Base-by-base conservation (phyloP, 2,113 vertebrate genomes). In the Xenopus borealis region DNA sequence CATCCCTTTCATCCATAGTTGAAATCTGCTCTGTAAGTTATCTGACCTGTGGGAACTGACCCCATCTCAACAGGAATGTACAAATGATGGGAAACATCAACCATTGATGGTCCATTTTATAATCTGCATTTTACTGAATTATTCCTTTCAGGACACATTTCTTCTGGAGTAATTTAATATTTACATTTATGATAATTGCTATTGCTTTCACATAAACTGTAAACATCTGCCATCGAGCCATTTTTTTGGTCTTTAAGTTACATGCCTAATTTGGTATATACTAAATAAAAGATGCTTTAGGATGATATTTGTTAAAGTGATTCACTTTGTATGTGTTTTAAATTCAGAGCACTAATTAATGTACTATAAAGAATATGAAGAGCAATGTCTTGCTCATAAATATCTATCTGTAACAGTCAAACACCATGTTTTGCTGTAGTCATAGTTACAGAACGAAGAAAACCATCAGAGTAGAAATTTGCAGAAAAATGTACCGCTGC, bases 381-480 rank as follows among this genome's bases (percentile, higher is more conserved):
- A 16, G 14, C 33, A 50, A 50, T 50, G 14, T 12, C 47, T 62
- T 68, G 45, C 61, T 46, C 23, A 33, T 40, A 17, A 62, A 17
- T 40, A 44, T 62, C 46, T 46, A 69, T 75, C 57, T 16, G 33
- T 62, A 20, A 12, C 16, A 19, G 23, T 57, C 61, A 59, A 18
- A n/a, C 50, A 46, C 19, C 6, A 10, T 46, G 11, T 46, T 20
- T 45, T 45, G 58, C 69, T 50, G 73, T 75, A 62, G 66, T 57
- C 61, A 75, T 75, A 69, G 73, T 69, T 75, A 69, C 73, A 69
- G 66, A 75, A 58, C 20, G 66, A 66, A 75, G 52, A 61, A 75
- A 68, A 52, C 65, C n/a, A 12, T 53, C 52, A 13, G 23, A 52
- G 55, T 68, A 75, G 65, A 61, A 75, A 55, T 55, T 61, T 19